Evolutionary conservation across 64 coral and sea anemone genomes (phyloP), one percentile per base, ranked within the genome.

Genomic region (Montipora foliosa): DNA sequence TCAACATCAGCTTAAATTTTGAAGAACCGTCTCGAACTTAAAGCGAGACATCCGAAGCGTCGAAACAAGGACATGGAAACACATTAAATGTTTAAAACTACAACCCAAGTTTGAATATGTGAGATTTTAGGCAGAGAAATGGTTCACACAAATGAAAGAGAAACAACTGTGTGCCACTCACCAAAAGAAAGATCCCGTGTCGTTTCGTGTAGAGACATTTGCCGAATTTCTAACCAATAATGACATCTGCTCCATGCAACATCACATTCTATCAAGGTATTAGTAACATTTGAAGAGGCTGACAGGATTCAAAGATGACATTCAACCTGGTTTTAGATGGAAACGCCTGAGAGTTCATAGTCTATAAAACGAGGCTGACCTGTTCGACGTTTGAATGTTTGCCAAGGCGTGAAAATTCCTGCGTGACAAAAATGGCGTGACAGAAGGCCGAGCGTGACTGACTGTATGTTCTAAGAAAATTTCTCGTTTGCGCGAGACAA

Each of bases 181-280:
- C 82, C 82, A 50, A 71, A 86, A 5, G 82, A 86, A 16, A 72
- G 67, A 72, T 86, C 82, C 82, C 66, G 66, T 44, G 64, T 86
- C 62, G 59, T 71, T 17, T n/a, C 17, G 2, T 46, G 44, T 9
- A 21, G 44, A 71, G 82, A 17, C 82, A 86, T 86, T 50, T 86
- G 45, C 10, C 13, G 44, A 60, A 49, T 49, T 86, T 71, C 5
- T 47, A 51, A 86, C 49, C 47, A 9, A 8, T 70, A 19, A 11
- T 72, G 66, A 45, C 82, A 86, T 86, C 82, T 72, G 66, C 17
- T 46, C 3, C 12, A 47, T 49, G 62, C 46, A 71, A 1, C 82
- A 72, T 71, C 44, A 12, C 64, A 84, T 86, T 49, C 46, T 68
- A 86, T 0, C 16, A 86, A 16, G 10, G 61, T 22, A 11, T 50